Conservation (phyloP, 2,888 invertebrate genomes). For the Calliopum simillimum region DNA sequence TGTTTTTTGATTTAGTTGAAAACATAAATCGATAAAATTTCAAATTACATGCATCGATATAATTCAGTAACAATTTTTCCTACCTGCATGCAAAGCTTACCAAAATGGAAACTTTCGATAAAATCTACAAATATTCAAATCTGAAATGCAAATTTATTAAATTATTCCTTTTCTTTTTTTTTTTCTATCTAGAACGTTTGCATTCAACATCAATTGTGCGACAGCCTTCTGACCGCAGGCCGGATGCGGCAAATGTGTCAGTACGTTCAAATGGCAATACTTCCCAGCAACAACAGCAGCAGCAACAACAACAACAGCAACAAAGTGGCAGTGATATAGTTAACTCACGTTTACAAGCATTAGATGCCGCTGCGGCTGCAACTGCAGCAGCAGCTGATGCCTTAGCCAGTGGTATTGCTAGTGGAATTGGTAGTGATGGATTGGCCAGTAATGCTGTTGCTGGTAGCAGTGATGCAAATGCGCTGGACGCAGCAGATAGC, state of each 20-base stretch:
- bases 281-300: constrained; percentile 48
- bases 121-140: background rate
- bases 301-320: constrained; percentile 41
- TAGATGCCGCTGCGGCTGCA: constrained; percentile 42
- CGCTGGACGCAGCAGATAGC: constrained; percentile 60
- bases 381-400: constrained; percentile 13
- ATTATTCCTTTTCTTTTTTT: constrained; percentile 22
- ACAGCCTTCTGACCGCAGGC: constrained; percentile 66
- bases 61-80: too few species aligned
- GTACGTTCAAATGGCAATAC: constrained; percentile 61
- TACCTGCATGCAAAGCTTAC: background rate
- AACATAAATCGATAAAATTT: too few species aligned
- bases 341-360: constrained; percentile 37
- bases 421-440: constrained; percentile 41
- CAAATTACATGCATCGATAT: background rate
- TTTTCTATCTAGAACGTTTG: constrained; percentile 59
- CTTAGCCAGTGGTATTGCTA: constrained; percentile 29
- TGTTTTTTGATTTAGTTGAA: too few species aligned
- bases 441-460: constrained; percentile 43
- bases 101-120: background rate
- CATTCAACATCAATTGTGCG: constrained; percentile 64
- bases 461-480: constrained; percentile 55
- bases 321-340: constrained; percentile 47
- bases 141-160: background rate
- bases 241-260: constrained; percentile 62